A percentile compares a stretch with the other conserved stretches of the same genome.
phyloP scores from a whole-genome alignment of 2,113 vertebrate species.

The Lophochroa leadbeateri region DNA sequence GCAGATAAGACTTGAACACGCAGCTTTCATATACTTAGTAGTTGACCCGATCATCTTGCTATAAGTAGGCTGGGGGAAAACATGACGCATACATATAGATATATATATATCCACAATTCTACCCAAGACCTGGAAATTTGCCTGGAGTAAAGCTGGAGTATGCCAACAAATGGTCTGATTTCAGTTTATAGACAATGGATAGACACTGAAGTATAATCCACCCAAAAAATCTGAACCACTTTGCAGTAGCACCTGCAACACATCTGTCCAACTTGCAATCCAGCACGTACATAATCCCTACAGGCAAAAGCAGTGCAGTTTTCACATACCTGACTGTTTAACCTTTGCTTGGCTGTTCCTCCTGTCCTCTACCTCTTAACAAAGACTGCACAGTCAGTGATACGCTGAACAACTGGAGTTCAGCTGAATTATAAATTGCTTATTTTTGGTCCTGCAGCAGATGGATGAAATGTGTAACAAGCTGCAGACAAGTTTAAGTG shows the following conservation, averaged over 20 bases:
- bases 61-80: background rate
- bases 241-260: background rate
- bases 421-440: slow-evolving; percentile 1
- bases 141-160: background rate
- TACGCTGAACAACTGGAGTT: slow-evolving; percentile 15
- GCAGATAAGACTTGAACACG: background rate
- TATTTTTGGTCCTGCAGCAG: slow-evolving; percentile 37
- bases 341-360: background rate
- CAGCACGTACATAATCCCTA: background rate
- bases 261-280: background rate
- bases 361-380: background rate
- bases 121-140: background rate
- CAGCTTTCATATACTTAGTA: background rate
- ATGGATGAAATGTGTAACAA: slow-evolving; percentile 48
- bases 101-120: fast-evolving
- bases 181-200: background rate
- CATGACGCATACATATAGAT: fast-evolving
- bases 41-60: background rate
- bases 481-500: slow-evolving; percentile 27
- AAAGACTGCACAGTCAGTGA: background rate
- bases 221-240: background rate
- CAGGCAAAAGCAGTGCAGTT: background rate
- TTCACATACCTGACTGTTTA: background rate
- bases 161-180: background rate
- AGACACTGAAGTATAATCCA: background rate